phyloP scores from a whole-genome alignment of 2,888 invertebrate species.

The Napeogenes inachia region DNA sequence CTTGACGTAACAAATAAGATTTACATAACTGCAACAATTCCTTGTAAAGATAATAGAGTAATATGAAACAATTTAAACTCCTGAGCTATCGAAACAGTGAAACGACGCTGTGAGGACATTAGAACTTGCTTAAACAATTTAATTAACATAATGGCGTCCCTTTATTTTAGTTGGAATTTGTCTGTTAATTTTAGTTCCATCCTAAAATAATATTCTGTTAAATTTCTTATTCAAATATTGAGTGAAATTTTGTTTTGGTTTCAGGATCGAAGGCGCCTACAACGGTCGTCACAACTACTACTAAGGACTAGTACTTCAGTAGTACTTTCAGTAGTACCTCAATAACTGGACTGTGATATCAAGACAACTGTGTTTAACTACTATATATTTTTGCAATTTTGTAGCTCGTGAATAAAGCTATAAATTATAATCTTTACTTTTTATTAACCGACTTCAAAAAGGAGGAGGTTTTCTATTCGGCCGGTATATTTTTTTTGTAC shows the following conservation, averaged over 20 bases:
- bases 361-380: constrained; percentile 24
- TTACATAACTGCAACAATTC: constrained; percentile 23
- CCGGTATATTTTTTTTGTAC: too few relatives aligned
- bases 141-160: constrained; percentile 10
- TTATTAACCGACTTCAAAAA: neutral
- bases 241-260: constrained; percentile 30
- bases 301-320: constrained; percentile 34
- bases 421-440: constrained; percentile 12
- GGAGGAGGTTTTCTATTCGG: too few relatives aligned
- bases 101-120: constrained; percentile 6
- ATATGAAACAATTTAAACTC: constrained; percentile 17
- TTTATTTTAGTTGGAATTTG: constrained; percentile 10
- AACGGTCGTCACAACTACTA: constrained; percentile 44
- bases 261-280: constrained; percentile 55
- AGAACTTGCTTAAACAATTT: neutral
- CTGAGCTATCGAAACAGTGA: constrained; percentile 1
- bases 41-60: constrained; percentile 18
- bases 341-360: constrained; percentile 64
- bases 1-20: constrained; percentile 24
- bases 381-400: constrained; percentile 28
- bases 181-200: neutral
- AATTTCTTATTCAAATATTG: too few relatives aligned
- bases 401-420: constrained; percentile 40
- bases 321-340: constrained; percentile 42
- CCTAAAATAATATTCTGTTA: neutral